Conservation (phyloP, 2,888 invertebrate genomes). For the Lamellibrachia columna region DNA sequence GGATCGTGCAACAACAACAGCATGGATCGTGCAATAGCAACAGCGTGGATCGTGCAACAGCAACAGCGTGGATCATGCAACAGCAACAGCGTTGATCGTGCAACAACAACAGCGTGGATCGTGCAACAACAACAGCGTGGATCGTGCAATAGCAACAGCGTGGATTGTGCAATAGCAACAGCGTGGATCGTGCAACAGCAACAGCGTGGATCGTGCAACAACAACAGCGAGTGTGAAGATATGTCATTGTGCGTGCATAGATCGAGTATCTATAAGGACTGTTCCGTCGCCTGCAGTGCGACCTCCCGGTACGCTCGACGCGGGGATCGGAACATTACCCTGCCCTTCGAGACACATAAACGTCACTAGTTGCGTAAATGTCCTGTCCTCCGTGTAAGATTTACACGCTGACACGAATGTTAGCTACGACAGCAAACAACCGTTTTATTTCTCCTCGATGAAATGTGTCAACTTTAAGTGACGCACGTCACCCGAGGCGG, state of each 20-base stretch:
- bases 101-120: no score
- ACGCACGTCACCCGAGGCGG: not conserved
- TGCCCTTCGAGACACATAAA: not conserved
- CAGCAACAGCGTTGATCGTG: no score
- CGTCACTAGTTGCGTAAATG: not conserved
- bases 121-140: no score
- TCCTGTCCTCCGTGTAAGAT: not conserved
- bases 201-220: no score
- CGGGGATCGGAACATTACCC: not conserved
- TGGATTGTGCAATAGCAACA: no score
- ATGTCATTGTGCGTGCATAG: not conserved
- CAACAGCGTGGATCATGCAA: no score
- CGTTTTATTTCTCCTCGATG: not conserved
- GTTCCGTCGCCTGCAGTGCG: not conserved
- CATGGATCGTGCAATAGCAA: no score
- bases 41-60: no score
- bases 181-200: no score
- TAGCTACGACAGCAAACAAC: not conserved
- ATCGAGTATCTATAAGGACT: not conserved
- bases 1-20: no score
- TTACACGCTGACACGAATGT: not conserved
- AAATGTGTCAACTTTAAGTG: not conserved
- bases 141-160: no score
- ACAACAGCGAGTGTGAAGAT: not conserved
- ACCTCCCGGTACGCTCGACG: not conserved